Base-by-base conservation (phyloP, 1,140 invertebrate genomes). In the Steinernema feltiae region DNA sequence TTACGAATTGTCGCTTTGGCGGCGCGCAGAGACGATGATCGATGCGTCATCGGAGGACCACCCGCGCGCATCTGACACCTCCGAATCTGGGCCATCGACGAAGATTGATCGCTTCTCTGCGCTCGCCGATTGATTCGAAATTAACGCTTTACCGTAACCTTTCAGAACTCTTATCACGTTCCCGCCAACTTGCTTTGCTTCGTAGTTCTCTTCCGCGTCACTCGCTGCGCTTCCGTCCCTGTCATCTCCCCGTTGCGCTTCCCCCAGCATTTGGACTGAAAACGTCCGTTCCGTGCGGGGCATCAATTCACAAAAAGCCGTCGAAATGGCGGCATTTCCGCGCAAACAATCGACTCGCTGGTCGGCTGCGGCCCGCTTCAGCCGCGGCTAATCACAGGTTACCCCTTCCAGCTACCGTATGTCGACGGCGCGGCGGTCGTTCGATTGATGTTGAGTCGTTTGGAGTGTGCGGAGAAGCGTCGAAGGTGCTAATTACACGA, bases 1-100 rank as follows among this genome's bases (percentile, higher is more conserved):
- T 63, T 17, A 63, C 53, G 53, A 63, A 63, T 63, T 63, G 53
- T 63, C 53, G 53, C 53, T 63, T 63, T 63, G 53, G 53, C 53
- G 53, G 53, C 53, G 53, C 53, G 53, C 2, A 27, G 35, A 15
- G 12, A 12, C 53, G 53, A 63, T 63, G 53, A 63, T 63, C 12
- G 53, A 63, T 63, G 53, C 2, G 3, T 15, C 24, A 7, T 3
- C 12, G 7, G 53, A 27, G 24, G 53, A 63, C 53, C 53, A 63
- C 53, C 53, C 53, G 53, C 53, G 24, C 53, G 53, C 35, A 7
- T 3, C 53, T 27, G 53, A 63, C 53, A 27, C 2, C 53, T 63
- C 24, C 53, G 53, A 63, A 63, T 63, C 53, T 63, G 53, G 53
- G 53, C 41, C 41, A 46, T 46, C n/a, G 41, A 63, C 53, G 53